Conservation (phyloP, 2,888 invertebrate species). For the Ptilodon capucinus region DNA sequence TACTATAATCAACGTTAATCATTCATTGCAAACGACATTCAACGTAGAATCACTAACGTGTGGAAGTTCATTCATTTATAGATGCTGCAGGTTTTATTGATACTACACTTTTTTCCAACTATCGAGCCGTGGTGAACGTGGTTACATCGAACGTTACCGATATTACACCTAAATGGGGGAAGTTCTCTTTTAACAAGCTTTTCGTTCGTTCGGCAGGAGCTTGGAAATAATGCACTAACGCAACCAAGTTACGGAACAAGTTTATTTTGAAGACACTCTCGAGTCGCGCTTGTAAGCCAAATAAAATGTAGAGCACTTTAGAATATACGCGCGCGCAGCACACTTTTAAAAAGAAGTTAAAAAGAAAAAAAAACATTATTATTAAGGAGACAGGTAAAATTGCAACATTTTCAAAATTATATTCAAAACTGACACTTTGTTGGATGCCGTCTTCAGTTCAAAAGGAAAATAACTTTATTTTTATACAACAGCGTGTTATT, state of each 20-base stretch:
- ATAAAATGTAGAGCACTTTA: conserved; percentile 24
- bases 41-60: no score
- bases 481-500: no score
- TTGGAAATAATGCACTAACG: conserved; percentile 34
- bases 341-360: conserved; percentile 4
- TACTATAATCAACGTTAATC: no score
- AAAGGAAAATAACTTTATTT: not conserved
- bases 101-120: not conserved
- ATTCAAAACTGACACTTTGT: not conserved
- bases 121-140: conserved; percentile 5
- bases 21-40: no score
- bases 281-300: conserved; percentile 17
- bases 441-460: not conserved
- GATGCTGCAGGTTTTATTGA: not conserved
- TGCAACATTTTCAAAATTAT: not conserved
- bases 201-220: conserved; percentile 15
- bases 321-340: conserved; percentile 15
- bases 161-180: conserved; percentile 38
- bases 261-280: conserved; percentile 31
- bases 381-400: conserved; percentile 1
- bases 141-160: conserved; percentile 41
- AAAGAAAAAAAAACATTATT: conserved; percentile 5
- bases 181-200: conserved; percentile 34
- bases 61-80: not conserved
- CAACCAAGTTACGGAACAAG: conserved; percentile 24